Percentiles rank a stretch among this genome's conserved stretches.
These are phyloP conservation scores for Murina feae DNA, from an alignment of 2,113 vertebrate genomes.

Conservation along the genomic window DNA sequence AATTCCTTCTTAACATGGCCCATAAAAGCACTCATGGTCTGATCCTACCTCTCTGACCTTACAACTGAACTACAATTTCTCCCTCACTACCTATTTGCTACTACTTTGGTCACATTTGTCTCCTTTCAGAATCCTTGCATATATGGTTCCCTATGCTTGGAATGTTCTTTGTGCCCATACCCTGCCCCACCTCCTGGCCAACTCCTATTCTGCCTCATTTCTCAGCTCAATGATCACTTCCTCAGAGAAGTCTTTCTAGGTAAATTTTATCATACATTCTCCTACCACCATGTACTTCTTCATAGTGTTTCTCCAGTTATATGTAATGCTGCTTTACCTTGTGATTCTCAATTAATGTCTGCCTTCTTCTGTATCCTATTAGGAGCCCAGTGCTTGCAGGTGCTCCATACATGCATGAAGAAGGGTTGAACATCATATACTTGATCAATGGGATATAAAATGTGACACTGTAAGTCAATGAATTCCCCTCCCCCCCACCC, in stretches of 20 bases:
- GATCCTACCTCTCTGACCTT: neutral
- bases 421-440: neutral
- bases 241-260: neutral
- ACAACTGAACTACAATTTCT: neutral
- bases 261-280: neutral
- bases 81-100: neutral
- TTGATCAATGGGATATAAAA: neutral
- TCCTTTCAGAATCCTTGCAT: neutral
- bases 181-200: neutral
- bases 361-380: neutral
- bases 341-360: neutral
- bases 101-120: neutral
- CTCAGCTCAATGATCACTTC: neutral
- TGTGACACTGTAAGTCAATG: neutral
- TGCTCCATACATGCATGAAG: neutral
- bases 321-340: neutral
- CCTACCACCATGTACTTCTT: neutral
- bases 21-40: neutral
- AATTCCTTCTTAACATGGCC: neutral
- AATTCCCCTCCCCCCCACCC: too few relatives aligned
- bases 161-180: neutral
- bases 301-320: neutral
- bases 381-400: neutral
- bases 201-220: neutral
- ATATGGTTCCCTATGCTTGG: neutral